Conservation (phyloP, 2,113 vertebrate species). For the Melanotaenia duboulayi region DNA sequence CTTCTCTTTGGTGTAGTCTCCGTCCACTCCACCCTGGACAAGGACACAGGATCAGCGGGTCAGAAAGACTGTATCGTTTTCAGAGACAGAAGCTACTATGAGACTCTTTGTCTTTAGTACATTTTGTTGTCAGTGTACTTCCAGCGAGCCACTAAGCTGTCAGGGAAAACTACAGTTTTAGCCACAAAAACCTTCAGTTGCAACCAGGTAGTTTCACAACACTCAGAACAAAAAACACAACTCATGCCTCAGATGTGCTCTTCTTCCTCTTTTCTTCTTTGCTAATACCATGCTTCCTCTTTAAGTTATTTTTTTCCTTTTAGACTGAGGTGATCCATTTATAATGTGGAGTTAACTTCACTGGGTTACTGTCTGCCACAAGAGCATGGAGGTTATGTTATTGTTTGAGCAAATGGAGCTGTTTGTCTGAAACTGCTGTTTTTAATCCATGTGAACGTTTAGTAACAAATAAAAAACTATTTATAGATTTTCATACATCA, state of each 20-base stretch:
- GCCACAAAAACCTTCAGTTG: background rate
- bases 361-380: background rate
- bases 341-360: background rate
- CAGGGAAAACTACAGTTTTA: background rate
- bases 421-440: background rate
- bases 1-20: constrained; percentile 95
- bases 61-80: background rate
- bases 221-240: constrained; percentile 46
- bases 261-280: background rate
- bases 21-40: constrained; percentile 88
- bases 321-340: constrained; percentile 23
- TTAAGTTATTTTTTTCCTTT: constrained; percentile 19
- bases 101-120: too few relatives aligned
- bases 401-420: background rate
- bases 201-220: constrained; percentile 14
- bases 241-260: constrained; percentile 22
- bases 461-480: too few relatives aligned
- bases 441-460: too few relatives aligned
- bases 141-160: background rate
- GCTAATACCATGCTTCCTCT: background rate
- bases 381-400: background rate
- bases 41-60: background rate
- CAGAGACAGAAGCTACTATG: background rate
- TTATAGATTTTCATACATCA: too few relatives aligned
- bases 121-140: background rate